phyloP scores from a whole-genome alignment of 2,888 invertebrate species.

The Cyclophora albipunctata region DNA sequence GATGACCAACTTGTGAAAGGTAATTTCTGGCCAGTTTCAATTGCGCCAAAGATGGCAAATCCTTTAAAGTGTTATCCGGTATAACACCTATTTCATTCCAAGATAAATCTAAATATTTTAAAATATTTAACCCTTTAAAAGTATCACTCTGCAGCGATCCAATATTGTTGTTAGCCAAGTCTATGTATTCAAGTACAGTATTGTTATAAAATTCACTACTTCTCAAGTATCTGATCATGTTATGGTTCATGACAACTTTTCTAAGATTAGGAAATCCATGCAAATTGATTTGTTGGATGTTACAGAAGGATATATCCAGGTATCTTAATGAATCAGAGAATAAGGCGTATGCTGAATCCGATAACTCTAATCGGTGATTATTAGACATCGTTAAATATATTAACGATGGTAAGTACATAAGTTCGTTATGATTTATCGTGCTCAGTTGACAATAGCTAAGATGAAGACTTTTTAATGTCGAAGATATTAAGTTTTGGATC shows the following conservation, averaged over 20 bases:
- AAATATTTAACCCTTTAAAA: slow-evolving; percentile 73
- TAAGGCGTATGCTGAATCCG: slow-evolving; percentile 50
- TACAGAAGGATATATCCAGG: slow-evolving; percentile 78
- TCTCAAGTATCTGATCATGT: slow-evolving; percentile 76
- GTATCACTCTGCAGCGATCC: slow-evolving; percentile 75
- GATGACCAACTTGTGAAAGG: slow-evolving; percentile 72
- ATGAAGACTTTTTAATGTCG: slow-evolving; percentile 70
- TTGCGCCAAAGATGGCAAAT: slow-evolving; percentile 75
- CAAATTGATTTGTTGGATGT: slow-evolving; percentile 75
- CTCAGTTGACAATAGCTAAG: slow-evolving; percentile 75
- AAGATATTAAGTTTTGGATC: slow-evolving; percentile 64
- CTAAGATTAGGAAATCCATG: slow-evolving; percentile 78
- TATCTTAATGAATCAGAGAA: slow-evolving; percentile 69
- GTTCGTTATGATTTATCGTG: slow-evolving; percentile 64
- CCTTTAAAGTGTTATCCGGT: slow-evolving; percentile 74
- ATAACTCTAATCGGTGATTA: slow-evolving; percentile 74
- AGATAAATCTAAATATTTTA: slow-evolving; percentile 80
- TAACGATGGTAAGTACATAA: slow-evolving; percentile 75
- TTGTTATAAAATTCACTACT: slow-evolving; percentile 78
- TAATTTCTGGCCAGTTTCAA: slow-evolving; percentile 81
- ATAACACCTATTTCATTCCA: slow-evolving; percentile 79
- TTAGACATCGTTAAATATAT: slow-evolving; percentile 76
- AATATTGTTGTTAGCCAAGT: slow-evolving; percentile 80
- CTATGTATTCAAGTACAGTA: slow-evolving; percentile 74
- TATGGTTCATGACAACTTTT: slow-evolving; percentile 76